Evolutionary conservation across 2,888 invertebrate genomes (phyloP).

Genomic region (Synanthedon andrenaeformis): DNA sequence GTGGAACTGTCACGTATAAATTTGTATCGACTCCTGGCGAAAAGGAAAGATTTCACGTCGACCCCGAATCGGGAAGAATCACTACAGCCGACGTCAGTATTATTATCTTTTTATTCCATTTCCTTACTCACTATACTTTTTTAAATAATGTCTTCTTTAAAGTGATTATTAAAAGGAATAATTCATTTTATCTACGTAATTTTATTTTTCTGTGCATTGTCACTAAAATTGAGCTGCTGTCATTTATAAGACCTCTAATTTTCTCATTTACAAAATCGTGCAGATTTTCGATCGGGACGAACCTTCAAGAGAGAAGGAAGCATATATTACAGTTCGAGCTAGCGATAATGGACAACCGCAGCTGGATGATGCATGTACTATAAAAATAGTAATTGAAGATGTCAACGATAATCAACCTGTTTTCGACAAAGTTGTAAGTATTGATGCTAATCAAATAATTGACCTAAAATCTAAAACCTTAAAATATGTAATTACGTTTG

Average conservation of each 20-base stretch:
- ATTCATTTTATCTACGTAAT: background rate
- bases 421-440: slow-evolving; percentile 83
- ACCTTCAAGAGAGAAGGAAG: slow-evolving; percentile 84
- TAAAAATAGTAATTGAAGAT: slow-evolving; percentile 90
- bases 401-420: slow-evolving; percentile 91
- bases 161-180: too few relatives aligned
- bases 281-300: slow-evolving; percentile 91
- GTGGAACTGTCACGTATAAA: slow-evolving; percentile 85
- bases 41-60: slow-evolving; percentile 82
- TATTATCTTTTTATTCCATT: slow-evolving; percentile 3
- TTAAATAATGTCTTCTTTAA: background rate
- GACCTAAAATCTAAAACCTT: too few relatives aligned
- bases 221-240: too few relatives aligned
- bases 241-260: background rate
- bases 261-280: slow-evolving; percentile 7
- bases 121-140: background rate
- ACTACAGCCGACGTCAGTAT: slow-evolving; percentile 76
- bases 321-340: slow-evolving; percentile 89
- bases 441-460: background rate
- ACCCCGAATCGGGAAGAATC: slow-evolving; percentile 81
- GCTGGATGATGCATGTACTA: slow-evolving; percentile 92
- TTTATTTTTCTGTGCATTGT: background rate
- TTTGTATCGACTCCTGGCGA: slow-evolving; percentile 82
- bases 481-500: too few relatives aligned
- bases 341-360: slow-evolving; percentile 93